Evolutionary conservation across 2,797 vertebrate species (phyloP).

Genomic region (Synaphobranchus kaupii): DNA sequence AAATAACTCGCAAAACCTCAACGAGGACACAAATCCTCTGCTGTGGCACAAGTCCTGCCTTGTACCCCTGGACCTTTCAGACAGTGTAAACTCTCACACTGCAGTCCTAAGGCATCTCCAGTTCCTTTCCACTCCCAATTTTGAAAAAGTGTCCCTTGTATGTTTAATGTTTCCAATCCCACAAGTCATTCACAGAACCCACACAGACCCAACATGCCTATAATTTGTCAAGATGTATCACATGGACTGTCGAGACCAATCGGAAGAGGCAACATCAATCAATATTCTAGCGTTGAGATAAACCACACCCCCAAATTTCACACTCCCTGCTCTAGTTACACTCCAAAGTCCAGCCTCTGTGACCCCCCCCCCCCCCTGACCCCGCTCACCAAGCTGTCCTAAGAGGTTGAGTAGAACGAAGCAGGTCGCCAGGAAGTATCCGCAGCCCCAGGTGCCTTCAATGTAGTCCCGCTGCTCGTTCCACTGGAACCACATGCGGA

Average conservation of each 20-base stretch:
- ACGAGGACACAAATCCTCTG: background rate
- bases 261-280: background rate
- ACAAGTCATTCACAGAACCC: background rate
- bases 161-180: background rate
- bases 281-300: background rate
- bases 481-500: constrained; percentile 99
- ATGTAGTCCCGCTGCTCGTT: constrained; percentile 97
- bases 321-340: background rate
- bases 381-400: constrained; percentile 88
- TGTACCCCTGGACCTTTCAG: too few species aligned
- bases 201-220: too few species aligned
- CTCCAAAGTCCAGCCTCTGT: background rate
- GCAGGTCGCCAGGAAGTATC: constrained; percentile 89
- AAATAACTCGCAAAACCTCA: background rate
- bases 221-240: too few species aligned
- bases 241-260: background rate
- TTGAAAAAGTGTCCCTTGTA: background rate
- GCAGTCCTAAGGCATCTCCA: background rate
- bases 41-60: background rate
- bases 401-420: constrained; percentile 95
- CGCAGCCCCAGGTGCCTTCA: constrained; percentile 91
- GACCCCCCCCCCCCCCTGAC: background rate
- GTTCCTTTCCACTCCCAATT: background rate
- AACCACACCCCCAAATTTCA: background rate
- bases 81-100: too few species aligned